Percentiles rank a stretch among this genome's conserved stretches.
These are phyloP conservation scores for Proterorhinus semilunaris DNA, from an alignment of 2,113 vertebrate species.

Conservation along the genomic window DNA sequence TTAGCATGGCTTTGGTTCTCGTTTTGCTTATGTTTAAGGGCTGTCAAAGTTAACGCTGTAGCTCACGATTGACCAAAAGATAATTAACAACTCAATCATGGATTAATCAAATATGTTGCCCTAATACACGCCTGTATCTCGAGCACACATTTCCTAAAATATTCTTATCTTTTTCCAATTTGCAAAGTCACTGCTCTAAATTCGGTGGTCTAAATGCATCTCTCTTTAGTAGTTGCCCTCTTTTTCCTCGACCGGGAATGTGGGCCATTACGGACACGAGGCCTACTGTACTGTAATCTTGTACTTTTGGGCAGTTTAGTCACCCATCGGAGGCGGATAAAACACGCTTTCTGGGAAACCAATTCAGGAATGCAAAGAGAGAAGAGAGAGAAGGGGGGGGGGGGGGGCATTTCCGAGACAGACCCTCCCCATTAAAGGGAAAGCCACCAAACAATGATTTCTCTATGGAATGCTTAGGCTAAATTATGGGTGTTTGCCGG, in stretches of 20 bases:
- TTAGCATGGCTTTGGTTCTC: background rate
- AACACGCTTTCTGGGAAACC: slow-evolving; percentile 44
- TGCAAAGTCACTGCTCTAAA: slow-evolving; percentile 29
- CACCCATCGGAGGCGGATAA: slow-evolving; percentile 43
- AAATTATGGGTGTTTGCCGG: background rate
- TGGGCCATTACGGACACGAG: background rate
- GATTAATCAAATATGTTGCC: no score
- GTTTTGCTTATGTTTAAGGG: background rate
- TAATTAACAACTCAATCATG: no score
- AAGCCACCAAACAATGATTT: background rate
- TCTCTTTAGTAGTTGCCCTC: background rate
- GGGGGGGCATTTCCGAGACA: slow-evolving; percentile 23
- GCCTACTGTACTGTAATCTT: slow-evolving; percentile 11
- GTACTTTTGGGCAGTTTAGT: slow-evolving; percentile 12
- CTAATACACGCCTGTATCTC: no score
- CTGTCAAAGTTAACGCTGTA: no score
- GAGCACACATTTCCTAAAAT: no score
- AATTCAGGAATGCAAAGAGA: slow-evolving; percentile 48
- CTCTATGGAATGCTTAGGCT: background rate
- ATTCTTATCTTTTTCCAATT: background rate
- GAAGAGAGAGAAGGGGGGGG: background rate
- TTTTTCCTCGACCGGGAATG: slow-evolving; percentile 1
- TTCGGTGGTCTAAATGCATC: slow-evolving; percentile 6
- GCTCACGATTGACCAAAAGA: no score
- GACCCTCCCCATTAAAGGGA: slow-evolving; percentile 47